Evolutionary conservation across 2,797 vertebrate species (phyloP).

Genomic region (Hypotaenidia philippensis): DNA sequence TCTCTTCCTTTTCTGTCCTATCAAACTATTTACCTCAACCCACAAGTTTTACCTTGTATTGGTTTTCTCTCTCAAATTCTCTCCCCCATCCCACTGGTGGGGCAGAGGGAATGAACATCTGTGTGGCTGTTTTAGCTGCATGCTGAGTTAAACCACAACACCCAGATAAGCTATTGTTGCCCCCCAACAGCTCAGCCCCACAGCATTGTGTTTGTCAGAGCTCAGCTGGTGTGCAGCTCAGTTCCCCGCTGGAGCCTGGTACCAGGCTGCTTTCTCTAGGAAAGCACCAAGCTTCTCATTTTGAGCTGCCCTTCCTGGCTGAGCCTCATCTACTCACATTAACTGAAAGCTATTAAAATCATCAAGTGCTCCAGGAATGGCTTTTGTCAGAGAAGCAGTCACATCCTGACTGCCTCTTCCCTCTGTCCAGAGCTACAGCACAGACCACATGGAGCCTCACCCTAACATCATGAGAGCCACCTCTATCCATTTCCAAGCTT

Average conservation of each 20-base stretch:
- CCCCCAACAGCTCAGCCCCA: neutral
- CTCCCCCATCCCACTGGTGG: too few species aligned
- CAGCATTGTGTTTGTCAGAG: neutral
- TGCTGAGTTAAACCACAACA: neutral
- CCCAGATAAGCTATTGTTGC: neutral
- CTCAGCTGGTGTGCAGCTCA: neutral
- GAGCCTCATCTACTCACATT: neutral
- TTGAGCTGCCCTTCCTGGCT: neutral
- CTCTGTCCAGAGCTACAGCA: neutral
- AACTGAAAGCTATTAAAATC: neutral
- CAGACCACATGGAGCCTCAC: neutral
- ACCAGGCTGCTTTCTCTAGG: neutral
- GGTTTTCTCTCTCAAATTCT: too few species aligned
- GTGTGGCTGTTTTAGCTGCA: too few species aligned
- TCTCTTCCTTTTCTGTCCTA: too few species aligned
- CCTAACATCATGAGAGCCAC: fast-evolving
- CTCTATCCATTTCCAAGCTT: neutral
- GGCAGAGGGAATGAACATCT: too few species aligned
- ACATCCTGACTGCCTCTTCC: neutral
- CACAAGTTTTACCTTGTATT: too few species aligned
- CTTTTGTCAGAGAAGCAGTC: neutral
- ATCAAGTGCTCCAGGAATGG: neutral
- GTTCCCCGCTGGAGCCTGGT: neutral
- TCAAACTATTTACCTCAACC: too few species aligned
- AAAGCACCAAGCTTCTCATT: neutral